Evolutionary conservation across 1,140 invertebrate genomes (phyloP).

Genomic region (Pogonomyrmex californicus): DNA sequence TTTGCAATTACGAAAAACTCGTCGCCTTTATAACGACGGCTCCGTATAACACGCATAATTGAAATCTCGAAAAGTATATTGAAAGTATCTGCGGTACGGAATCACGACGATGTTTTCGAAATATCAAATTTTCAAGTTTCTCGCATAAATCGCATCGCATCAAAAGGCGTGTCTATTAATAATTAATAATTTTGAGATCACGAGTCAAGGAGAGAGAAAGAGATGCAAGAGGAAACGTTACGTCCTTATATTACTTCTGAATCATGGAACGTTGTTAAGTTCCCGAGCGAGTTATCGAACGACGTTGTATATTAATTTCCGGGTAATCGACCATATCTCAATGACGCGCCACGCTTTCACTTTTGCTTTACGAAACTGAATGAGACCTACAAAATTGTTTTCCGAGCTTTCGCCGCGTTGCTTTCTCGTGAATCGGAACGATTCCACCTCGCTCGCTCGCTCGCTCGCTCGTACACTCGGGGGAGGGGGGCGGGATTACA

Average conservation of each 20-base stretch:
- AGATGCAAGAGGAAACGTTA: background rate
- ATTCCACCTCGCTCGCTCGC: constrained; percentile 21
- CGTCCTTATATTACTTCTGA: background rate
- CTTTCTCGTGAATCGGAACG: constrained; percentile 41
- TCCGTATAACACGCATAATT: constrained; percentile 25
- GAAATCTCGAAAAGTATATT: constrained; percentile 21
- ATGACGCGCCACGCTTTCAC: constrained; percentile 47
- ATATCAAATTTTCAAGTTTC: background rate
- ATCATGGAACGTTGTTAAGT: background rate
- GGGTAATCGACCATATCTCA: constrained; percentile 28
- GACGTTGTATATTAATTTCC: constrained; percentile 17
- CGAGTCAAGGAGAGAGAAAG: background rate
- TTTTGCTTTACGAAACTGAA: constrained; percentile 37
- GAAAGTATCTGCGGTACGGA: background rate
- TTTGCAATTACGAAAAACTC: constrained; percentile 63
- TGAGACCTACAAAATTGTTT: constrained; percentile 42
- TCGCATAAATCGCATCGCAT: background rate
- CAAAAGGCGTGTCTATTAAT: background rate
- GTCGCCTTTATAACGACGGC: background rate
- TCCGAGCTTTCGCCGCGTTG: constrained; percentile 20
- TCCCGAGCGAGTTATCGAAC: background rate
- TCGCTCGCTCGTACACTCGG: constrained; percentile 31
- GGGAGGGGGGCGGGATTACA: constrained; percentile 49
- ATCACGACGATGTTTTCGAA: background rate
- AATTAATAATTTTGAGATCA: background rate